Conservation (phyloP, 2,113 vertebrate species). For the Oreochromis aureus region DNA sequence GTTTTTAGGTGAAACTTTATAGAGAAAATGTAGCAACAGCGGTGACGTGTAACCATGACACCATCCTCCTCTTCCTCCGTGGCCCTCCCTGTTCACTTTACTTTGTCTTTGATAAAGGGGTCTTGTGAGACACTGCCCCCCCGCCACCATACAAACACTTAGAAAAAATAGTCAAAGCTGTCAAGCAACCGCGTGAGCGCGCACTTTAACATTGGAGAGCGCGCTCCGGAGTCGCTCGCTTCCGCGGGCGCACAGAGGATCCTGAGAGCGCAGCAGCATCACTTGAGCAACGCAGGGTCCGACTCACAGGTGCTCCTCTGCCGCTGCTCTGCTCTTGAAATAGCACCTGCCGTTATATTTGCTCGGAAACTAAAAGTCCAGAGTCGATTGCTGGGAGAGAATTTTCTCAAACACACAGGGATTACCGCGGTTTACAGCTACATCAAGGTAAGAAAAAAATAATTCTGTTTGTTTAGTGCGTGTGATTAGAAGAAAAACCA, state of each 20-base stretch:
- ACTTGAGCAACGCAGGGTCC: conserved; percentile 1
- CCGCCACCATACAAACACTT: neutral
- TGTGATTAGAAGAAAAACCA: neutral
- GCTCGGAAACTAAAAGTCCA: neutral
- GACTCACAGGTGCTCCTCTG: neutral
- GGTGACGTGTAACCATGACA: neutral
- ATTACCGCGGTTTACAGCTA: neutral
- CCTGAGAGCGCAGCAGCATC: conserved; percentile 1
- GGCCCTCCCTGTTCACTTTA: neutral
- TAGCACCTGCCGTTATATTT: neutral
- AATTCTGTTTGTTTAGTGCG: neutral
- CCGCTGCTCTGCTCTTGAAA: neutral
- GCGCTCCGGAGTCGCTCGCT: neutral
- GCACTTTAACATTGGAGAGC: neutral
- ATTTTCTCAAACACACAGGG: neutral
- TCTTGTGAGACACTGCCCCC: neutral
- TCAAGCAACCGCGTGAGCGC: neutral
- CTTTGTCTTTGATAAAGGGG: neutral
- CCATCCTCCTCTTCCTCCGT: neutral
- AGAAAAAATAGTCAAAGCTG: no score
- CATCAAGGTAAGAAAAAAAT: conserved; percentile 12
- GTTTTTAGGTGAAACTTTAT: neutral
- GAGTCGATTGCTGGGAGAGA: neutral
- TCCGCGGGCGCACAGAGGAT: neutral
- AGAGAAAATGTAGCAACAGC: neutral